phyloP scores from a whole-genome alignment of 2,888 invertebrate genomes.

The Spatulosminthurus flaviceps region DNA sequence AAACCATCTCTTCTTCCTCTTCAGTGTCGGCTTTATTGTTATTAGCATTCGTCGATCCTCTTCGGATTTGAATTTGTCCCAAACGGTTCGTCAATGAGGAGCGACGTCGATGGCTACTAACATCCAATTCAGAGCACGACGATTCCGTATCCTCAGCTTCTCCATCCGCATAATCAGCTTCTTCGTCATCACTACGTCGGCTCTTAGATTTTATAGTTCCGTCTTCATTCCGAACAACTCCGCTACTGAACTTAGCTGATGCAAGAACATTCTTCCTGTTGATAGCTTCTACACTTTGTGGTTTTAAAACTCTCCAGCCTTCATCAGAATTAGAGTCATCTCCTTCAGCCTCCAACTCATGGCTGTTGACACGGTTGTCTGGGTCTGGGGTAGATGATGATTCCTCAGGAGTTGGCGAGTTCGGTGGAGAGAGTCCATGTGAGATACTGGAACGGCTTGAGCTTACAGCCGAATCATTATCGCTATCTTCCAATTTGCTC shows the following conservation, averaged over 20 bases:
- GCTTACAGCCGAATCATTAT: slow-evolving; percentile 89
- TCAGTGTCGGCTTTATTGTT: slow-evolving; percentile 56
- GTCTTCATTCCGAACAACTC: slow-evolving; percentile 68
- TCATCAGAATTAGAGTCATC: slow-evolving; percentile 56
- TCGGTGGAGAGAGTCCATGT: slow-evolving; percentile 77
- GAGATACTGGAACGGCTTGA: slow-evolving; percentile 83
- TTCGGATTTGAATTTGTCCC: slow-evolving; percentile 23
- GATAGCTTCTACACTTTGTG: slow-evolving; percentile 82
- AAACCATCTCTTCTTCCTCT: slow-evolving; percentile 48
- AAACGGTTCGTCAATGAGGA: slow-evolving; percentile 42
- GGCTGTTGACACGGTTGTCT: slow-evolving; percentile 42
- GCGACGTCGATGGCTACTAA: slow-evolving; percentile 51
- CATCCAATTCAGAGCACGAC: slow-evolving; percentile 60
- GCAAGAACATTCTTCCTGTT: slow-evolving; percentile 87
- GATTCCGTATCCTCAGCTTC: slow-evolving; percentile 63
- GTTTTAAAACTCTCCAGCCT: slow-evolving; percentile 74
- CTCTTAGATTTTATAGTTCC: slow-evolving; percentile 43
- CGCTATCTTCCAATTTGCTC: slow-evolving; percentile 73
- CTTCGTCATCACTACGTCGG: slow-evolving; percentile 71
- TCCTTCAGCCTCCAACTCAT: slow-evolving; percentile 47
- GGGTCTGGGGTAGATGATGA: slow-evolving; percentile 61
- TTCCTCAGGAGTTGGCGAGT: slow-evolving; percentile 75
- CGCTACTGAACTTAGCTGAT: slow-evolving; percentile 85
- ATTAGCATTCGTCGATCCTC: slow-evolving; percentile 41
- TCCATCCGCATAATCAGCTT: slow-evolving; percentile 61